Evolutionary conservation across 2,888 invertebrate species (phyloP).

Genomic region (Mimachlamys varia): DNA sequence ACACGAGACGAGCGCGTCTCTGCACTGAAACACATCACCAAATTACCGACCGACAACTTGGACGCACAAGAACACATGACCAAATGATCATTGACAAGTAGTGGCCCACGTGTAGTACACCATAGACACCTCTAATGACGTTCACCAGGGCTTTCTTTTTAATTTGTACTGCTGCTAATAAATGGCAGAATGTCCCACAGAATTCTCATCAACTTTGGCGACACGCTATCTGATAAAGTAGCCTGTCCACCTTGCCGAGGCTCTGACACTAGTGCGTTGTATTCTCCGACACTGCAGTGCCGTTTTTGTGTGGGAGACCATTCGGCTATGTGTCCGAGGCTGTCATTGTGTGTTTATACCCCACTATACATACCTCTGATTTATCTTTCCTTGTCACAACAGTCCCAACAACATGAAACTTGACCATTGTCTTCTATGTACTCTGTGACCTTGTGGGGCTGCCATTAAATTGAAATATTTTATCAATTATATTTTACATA

Average conservation of each 20-base stretch:
- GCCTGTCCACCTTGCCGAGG: background rate
- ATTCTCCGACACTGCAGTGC: background rate
- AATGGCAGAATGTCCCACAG: background rate
- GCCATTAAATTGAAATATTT: background rate
- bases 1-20: background rate
- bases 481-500: background rate
- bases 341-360: background rate
- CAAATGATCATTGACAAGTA: constrained; percentile 14
- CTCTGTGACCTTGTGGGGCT: background rate
- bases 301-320: background rate
- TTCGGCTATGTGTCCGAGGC: background rate
- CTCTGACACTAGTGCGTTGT: too few species aligned
- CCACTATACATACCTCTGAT: background rate
- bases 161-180: constrained; percentile 18
- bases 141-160: constrained; percentile 24
- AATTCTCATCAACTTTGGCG: constrained; percentile 36
- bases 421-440: background rate
- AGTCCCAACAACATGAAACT: background rate
- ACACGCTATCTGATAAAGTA: constrained; percentile 31
- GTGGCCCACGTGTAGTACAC: background rate
- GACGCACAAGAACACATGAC: constrained; percentile 25
- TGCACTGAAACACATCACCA: constrained; percentile 14
- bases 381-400: background rate
- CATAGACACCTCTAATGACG: constrained; percentile 10
- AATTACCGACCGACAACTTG: constrained; percentile 5